phyloP scores from a whole-genome alignment of 2,113 vertebrate species.

The Solea senegalensis region DNA sequence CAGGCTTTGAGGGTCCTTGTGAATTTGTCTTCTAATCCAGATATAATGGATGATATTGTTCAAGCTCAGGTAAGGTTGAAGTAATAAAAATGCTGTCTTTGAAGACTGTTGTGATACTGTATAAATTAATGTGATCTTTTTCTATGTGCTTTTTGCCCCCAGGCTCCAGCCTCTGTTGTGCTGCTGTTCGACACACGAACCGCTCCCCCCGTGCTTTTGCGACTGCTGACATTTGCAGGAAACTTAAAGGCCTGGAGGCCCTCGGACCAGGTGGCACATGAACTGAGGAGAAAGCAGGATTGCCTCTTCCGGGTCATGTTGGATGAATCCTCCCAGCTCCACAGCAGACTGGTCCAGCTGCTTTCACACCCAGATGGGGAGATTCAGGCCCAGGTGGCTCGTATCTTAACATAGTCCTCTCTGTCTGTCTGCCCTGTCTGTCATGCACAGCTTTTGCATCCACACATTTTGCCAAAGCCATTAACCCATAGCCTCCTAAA shows the following conservation, averaged over 20 bases:
- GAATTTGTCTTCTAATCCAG: slow-evolving; percentile 93
- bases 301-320: slow-evolving; percentile 86
- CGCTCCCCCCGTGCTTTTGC: slow-evolving; percentile 85
- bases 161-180: slow-evolving; percentile 86
- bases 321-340: slow-evolving; percentile 80
- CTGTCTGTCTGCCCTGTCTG: slow-evolving; percentile 1
- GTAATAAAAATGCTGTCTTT: neutral
- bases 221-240: slow-evolving; percentile 84
- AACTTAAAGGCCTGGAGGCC: slow-evolving; percentile 84
- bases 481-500: slow-evolving; percentile 5
- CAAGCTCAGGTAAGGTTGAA: slow-evolving; percentile 83
- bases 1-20: slow-evolving; percentile 91
- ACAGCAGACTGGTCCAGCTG: slow-evolving; percentile 84
- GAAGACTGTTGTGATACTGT: neutral
- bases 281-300: slow-evolving; percentile 77
- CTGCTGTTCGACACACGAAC: slow-evolving; percentile 83
- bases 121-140: neutral
- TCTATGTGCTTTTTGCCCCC: slow-evolving; percentile 45
- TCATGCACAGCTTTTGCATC: slow-evolving; percentile 36
- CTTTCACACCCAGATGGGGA: slow-evolving; percentile 85
- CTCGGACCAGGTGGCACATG: slow-evolving; percentile 75
- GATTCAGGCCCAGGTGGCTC: slow-evolving; percentile 87
- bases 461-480: slow-evolving; percentile 43
- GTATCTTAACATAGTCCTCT: slow-evolving; percentile 77
- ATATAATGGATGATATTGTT: slow-evolving; percentile 87